phyloP scores from a whole-genome alignment of 2,888 invertebrate species.

The Syritta pipiens region DNA sequence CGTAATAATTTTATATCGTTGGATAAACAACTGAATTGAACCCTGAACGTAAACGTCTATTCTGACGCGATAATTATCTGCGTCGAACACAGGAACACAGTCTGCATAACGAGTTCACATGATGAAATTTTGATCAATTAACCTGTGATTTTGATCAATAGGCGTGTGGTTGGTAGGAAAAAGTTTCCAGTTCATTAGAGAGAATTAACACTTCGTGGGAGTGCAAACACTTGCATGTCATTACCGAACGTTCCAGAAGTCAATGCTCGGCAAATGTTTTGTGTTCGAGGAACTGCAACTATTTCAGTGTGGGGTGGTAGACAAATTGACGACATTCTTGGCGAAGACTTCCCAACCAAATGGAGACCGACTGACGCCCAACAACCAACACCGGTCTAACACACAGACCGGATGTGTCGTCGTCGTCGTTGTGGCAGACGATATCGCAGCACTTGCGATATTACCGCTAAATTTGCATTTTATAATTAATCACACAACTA shows the following conservation, averaged over 20 bases:
- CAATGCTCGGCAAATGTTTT: too few species aligned
- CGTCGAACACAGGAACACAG: not conserved
- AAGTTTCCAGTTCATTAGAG: not conserved
- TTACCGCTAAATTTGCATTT: conserved; percentile 41
- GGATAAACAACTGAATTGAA: conserved; percentile 22
- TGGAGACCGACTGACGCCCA: not conserved
- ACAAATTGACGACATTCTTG: conserved; percentile 15
- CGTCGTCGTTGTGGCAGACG: conserved; percentile 6
- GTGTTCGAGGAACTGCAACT: too few species aligned
- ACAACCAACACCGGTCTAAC: not conserved
- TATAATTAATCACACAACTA: conserved; percentile 28
- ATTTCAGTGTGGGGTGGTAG: conserved; percentile 3
- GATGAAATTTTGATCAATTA: conserved; percentile 4
- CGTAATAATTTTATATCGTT: conserved; percentile 5
- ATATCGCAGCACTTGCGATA: not conserved
- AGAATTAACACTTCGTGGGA: conserved; percentile 2
- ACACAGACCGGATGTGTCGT: not conserved
- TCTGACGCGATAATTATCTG: not conserved
- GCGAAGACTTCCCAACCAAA: not conserved
- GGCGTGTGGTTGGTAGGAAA: not conserved
- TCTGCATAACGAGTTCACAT: conserved; percentile 10
- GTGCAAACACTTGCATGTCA: conserved; percentile 17
- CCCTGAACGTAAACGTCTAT: not conserved
- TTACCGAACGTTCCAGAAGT: conserved; percentile 7
- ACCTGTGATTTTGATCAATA: conserved; percentile 3